Percentiles rank a stretch among this genome's conserved stretches.
These are phyloP conservation scores for Drosophila repletoides DNA, from an alignment of 1,140 invertebrate genomes.

Conservation along the genomic window DNA sequence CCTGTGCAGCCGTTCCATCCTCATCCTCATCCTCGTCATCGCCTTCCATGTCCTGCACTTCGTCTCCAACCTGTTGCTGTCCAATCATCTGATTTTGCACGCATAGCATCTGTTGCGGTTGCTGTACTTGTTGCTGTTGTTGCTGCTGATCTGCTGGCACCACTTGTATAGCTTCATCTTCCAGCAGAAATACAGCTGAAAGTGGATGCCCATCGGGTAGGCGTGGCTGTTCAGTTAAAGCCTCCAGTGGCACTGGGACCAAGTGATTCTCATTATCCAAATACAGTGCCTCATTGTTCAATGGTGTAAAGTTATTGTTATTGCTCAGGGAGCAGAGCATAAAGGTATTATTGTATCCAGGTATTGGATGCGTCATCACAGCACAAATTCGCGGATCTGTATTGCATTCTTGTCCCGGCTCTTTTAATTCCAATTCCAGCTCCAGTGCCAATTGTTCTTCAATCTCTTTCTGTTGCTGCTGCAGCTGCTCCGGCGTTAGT, in stretches of 20 bases:
- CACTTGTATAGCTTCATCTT: constrained; percentile 26
- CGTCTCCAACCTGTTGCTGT: neutral
- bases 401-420: neutral
- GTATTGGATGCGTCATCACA: constrained; percentile 67
- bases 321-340: constrained; percentile 87
- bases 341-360: constrained; percentile 84
- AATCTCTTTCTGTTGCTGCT: neutral
- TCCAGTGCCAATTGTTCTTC: constrained; percentile 10
- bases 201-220: constrained; percentile 55
- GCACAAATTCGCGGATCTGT: constrained; percentile 60
- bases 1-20: constrained; percentile 20
- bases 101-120: neutral
- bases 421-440: neutral
- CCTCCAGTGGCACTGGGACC: constrained; percentile 82
- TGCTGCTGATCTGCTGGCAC: neutral
- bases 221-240: constrained; percentile 66
- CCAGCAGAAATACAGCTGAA: constrained; percentile 57
- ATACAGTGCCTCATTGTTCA: constrained; percentile 87
- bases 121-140: neutral
- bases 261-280: constrained; percentile 83
- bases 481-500: neutral
- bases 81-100: neutral
- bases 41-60: neutral
- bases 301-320: constrained; percentile 86
- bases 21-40: constrained; percentile 8